phyloP scores from a whole-genome alignment of 2,113 vertebrate genomes.

The Mobula birostris region DNA sequence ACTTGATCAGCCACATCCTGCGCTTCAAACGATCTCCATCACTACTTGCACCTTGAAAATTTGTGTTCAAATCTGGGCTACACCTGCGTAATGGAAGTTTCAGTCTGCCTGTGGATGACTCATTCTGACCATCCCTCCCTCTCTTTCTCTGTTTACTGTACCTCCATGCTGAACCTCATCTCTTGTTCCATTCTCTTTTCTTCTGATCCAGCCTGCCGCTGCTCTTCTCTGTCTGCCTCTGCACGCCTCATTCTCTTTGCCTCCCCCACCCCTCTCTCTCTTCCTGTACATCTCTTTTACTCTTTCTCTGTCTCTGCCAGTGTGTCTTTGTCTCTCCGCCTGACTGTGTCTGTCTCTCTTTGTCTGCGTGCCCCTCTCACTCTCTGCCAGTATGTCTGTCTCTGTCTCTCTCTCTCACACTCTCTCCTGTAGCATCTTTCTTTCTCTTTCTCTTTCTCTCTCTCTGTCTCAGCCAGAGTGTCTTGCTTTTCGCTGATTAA shows the following conservation, averaged over 20 bases:
- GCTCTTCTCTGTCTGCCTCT: background rate
- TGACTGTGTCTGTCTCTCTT: background rate
- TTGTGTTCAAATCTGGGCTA: background rate
- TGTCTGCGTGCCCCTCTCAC: background rate
- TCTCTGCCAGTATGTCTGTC: background rate
- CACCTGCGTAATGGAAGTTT: background rate
- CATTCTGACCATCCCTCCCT: no score
- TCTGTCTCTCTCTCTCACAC: background rate
- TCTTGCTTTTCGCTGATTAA: no score
- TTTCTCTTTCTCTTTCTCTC: background rate
- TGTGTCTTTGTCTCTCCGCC: no score
- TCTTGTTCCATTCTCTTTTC: no score
- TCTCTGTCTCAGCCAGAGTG: no score
- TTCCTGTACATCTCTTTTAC: background rate
- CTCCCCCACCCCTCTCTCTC: background rate
- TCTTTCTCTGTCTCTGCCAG: background rate
- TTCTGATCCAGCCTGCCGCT: background rate
- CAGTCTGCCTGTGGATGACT: background rate
- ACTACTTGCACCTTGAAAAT: background rate
- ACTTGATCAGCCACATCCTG: background rate
- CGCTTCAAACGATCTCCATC: background rate
- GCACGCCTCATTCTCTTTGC: background rate
- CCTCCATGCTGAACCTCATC: no score
- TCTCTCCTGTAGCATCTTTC: no score
- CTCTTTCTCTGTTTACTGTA: background rate